Evolutionary conservation across 2,797 vertebrate species (phyloP).

Genomic region (Microcaecilia unicolor): DNA sequence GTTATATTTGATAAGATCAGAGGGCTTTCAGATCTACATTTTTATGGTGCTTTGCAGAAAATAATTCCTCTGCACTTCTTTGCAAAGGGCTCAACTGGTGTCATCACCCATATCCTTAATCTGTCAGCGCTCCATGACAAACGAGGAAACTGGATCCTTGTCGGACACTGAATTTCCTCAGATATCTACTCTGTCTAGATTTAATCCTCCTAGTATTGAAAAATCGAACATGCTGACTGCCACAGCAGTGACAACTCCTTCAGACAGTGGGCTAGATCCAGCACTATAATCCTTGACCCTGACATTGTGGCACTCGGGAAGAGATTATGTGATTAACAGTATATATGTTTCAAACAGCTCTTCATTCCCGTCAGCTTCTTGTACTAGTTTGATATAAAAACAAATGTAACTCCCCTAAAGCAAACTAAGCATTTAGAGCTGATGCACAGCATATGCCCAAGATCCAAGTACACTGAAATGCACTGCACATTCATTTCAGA

Average conservation of each 20-base stretch:
- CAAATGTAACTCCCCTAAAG: too few relatives aligned
- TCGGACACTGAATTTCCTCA: slow-evolving; percentile 2
- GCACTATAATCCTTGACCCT: not conserved
- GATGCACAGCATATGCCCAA: slow-evolving; percentile 1
- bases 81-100: not conserved
- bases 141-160: slow-evolving; percentile 7
- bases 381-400: slow-evolving; percentile 18
- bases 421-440: too few relatives aligned
- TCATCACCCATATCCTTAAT: slow-evolving; percentile 9
- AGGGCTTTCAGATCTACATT: not conserved
- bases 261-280: slow-evolving; percentile 16
- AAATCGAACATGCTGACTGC: not conserved
- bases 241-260: slow-evolving; percentile 8
- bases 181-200: slow-evolving; percentile 9
- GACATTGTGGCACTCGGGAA: slow-evolving; percentile 1
- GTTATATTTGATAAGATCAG: not conserved
- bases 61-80: not conserved
- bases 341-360: slow-evolving; percentile 23
- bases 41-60: not conserved
- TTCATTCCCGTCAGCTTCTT: slow-evolving; percentile 16
- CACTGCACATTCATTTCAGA: too few relatives aligned
- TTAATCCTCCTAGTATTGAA: slow-evolving; percentile 27
- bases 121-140: slow-evolving; percentile 19
- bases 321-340: slow-evolving; percentile 25
- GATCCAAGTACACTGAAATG: too few relatives aligned